Conservation (phyloP, 2,888 invertebrate genomes). For the Apotomis betuletana region DNA sequence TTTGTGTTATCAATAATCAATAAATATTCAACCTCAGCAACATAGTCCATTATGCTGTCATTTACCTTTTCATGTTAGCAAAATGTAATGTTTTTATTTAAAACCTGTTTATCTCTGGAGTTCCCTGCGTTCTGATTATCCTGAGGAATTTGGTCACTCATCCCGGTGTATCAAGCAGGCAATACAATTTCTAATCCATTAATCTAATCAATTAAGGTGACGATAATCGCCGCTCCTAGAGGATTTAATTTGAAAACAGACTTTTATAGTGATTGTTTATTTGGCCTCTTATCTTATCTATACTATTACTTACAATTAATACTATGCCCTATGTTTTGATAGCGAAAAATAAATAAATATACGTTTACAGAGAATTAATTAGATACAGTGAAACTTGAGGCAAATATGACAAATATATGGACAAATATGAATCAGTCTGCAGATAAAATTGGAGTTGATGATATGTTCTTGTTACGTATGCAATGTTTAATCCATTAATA, state of each 20-base stretch:
- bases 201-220: no score
- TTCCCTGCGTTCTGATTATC: constrained; percentile 55
- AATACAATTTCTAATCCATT: constrained; percentile 14
- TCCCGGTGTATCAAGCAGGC: constrained; percentile 46
- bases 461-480: neutral
- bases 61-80: constrained; percentile 26
- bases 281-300: neutral
- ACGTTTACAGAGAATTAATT: neutral
- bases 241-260: constrained; percentile 14
- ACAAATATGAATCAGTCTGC: neutral
- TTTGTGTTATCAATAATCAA: neutral
- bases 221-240: constrained; percentile 12
- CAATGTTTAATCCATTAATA: neutral
- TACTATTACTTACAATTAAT: neutral
- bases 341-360: neutral
- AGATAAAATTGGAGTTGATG: neutral
- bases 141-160: constrained; percentile 59
- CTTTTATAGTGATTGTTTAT: neutral
- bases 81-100: constrained; percentile 41
- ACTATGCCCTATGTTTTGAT: neutral
- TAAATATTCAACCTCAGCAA: neutral
- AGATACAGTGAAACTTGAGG: neutral
- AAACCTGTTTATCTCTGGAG: constrained; percentile 66
- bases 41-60: neutral
- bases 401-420: neutral